Evolutionary conservation across 37 sponge, comb jelly and placozoan genomes (phyloP).

Genomic region (Beroe ovata): DNA sequence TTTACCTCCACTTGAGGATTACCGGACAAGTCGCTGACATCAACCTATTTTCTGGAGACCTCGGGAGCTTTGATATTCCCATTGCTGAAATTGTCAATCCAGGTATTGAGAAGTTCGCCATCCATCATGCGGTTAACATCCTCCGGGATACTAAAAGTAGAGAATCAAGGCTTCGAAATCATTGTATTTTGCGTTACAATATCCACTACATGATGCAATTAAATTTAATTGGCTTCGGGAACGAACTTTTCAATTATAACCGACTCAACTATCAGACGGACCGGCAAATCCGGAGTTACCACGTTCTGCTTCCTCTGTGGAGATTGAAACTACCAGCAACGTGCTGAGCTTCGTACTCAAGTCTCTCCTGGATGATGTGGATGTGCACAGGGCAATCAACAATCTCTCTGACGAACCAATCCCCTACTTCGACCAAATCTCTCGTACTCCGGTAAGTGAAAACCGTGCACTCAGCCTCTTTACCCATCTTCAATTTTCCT

Average conservation of each 20-base stretch:
- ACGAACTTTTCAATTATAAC: too few species aligned
- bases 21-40: constrained; percentile 52
- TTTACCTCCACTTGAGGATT: constrained; percentile 50
- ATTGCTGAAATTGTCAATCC: background rate
- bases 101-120: too few species aligned
- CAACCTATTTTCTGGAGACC: background rate
- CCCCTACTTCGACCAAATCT: constrained; percentile 85
- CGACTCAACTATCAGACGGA: background rate
- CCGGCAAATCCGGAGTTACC: background rate
- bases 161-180: too few species aligned
- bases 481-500: too few species aligned
- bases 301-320: background rate
- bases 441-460: constrained; percentile 17
- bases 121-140: too few species aligned
- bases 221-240: too few species aligned
- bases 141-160: too few species aligned
- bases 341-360: constrained; percentile 60
- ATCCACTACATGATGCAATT: too few species aligned
- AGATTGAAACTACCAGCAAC: constrained; percentile 26
- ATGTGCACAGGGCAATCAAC: constrained; percentile 73
- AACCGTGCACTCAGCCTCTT: too few species aligned
- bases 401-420: constrained; percentile 76
- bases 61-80: constrained; percentile 38
- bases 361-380: constrained; percentile 75
- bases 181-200: too few species aligned